Base-by-base conservation (phyloP, 1,140 invertebrate species). In the Pseudomyrmex concolor region DNA sequence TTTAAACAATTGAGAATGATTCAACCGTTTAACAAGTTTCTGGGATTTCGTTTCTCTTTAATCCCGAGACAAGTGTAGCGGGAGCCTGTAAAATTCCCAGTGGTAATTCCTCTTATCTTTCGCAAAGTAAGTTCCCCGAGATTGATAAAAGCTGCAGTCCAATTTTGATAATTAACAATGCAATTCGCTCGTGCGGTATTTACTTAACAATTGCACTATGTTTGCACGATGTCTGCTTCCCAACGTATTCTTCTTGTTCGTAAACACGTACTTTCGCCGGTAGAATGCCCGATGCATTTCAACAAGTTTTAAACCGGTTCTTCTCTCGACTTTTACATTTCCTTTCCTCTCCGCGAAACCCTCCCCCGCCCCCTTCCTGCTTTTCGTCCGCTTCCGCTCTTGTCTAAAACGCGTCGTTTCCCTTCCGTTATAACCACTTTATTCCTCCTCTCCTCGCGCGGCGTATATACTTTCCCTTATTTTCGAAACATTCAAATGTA, bases 151-250 rank as follows among this genome's bases (percentile, higher is more conserved):
- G 66, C 66, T 67, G 43, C 12, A 67, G 54, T 34, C 15, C 76
- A 80, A 71, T 80, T 80, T 80, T 80, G 66, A 80, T 71, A 80
- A 80, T 80, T 80, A 80, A 80, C 66, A 71, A 71, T 80, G 76
- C 54, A 43, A 71, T 59, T 59, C 66, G 45, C 67, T 70, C 22
- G 76, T 80, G 45, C 54, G 12, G 76, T 71, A 80, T 80, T 80
- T 80, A 80, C 55, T 80, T 59, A 70, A 80, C 76, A 70, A 80
- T 80, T 48, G 66, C n/a, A n/a, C 55, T 19, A 34, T 34, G 66
- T 70, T 70, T 70, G 76, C 45, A n/a, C n/a, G 22, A 71, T 80
- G 54, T 57, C 66, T 70, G 66, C 66, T 34, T 34, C 34, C 34
- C 34, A 0, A 80, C 54, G 67, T 34, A 80, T 59, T 67, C 54